phyloP scores from a whole-genome alignment of 2,888 invertebrate genomes.

The Slavum lentiscoides region DNA sequence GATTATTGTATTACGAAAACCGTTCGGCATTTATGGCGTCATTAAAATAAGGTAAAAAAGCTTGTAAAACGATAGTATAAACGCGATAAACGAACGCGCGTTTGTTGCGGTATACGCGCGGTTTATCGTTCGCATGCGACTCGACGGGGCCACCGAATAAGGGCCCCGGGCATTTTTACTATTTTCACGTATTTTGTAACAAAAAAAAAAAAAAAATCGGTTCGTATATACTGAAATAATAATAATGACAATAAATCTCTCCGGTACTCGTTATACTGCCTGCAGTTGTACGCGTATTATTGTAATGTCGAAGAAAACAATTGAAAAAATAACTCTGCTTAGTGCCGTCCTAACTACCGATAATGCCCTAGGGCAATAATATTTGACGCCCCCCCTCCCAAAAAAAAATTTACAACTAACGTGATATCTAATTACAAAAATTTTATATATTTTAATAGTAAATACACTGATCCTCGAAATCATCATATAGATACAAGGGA shows the following conservation, averaged over 20 bases:
- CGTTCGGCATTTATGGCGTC: slow-evolving; percentile 52
- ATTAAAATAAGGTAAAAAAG: slow-evolving; percentile 51
- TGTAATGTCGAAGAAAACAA: too few species aligned
- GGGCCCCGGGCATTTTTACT: slow-evolving; percentile 26
- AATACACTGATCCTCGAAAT: too few species aligned
- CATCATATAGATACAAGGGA: too few species aligned
- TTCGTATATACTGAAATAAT: slow-evolving; percentile 19
- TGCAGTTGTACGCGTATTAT: too few species aligned
- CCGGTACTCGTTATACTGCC: neutral
- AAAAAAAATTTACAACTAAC: too few species aligned
- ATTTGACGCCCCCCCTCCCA: too few species aligned
- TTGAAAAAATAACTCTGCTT: too few species aligned
- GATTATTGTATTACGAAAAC: slow-evolving; percentile 6
- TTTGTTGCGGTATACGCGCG: slow-evolving; percentile 6
- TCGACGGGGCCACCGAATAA: slow-evolving; percentile 47
- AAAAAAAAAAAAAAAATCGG: slow-evolving; percentile 26
- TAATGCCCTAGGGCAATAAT: too few species aligned
- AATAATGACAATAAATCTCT: slow-evolving; percentile 41
- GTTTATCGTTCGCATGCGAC: slow-evolving; percentile 35
- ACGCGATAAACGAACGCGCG: slow-evolving; percentile 25
- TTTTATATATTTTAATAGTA: too few species aligned
- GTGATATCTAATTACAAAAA: too few species aligned
- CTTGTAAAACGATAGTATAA: slow-evolving; percentile 21
- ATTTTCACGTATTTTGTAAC: slow-evolving; percentile 1
- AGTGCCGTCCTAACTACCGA: too few species aligned